Conservation (phyloP, 2,797 vertebrate genomes). For the Kryptopterus vitreolus region DNA sequence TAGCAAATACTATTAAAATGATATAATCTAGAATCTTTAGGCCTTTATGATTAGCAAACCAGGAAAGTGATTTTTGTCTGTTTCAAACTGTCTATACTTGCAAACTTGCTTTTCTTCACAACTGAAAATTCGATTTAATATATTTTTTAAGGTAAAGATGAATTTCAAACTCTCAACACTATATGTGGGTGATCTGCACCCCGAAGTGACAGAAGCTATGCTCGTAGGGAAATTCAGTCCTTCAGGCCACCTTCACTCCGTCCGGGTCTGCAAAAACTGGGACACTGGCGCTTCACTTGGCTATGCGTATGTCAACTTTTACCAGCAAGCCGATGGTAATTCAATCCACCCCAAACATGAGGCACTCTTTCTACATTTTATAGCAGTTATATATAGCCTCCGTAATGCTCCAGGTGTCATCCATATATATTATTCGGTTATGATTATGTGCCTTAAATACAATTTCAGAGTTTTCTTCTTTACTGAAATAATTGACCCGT, state of each 20-base stretch:
- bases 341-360: background rate
- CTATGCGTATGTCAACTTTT: background rate
- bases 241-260: background rate
- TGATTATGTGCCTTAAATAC: background rate
- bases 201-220: background rate
- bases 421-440: background rate
- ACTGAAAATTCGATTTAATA: too few species aligned
- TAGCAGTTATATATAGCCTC: background rate
- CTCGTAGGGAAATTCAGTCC: conserved; percentile 65
- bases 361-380: background rate
- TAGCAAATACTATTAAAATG: too few species aligned
- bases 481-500: background rate
- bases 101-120: background rate
- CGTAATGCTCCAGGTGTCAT: background rate
- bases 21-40: background rate
- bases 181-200: background rate
- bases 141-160: background rate
- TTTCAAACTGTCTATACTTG: background rate
- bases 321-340: background rate
- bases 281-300: conserved; percentile 73
- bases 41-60: background rate
- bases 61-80: background rate
- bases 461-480: background rate
- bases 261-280: background rate
- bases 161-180: background rate